A percentile compares a stretch with the other conserved stretches of the same genome.
Evolutionary conservation across 2,797 vertebrate genomes (phyloP).

Genomic region (Phaenicophaeus curvirostris): DNA sequence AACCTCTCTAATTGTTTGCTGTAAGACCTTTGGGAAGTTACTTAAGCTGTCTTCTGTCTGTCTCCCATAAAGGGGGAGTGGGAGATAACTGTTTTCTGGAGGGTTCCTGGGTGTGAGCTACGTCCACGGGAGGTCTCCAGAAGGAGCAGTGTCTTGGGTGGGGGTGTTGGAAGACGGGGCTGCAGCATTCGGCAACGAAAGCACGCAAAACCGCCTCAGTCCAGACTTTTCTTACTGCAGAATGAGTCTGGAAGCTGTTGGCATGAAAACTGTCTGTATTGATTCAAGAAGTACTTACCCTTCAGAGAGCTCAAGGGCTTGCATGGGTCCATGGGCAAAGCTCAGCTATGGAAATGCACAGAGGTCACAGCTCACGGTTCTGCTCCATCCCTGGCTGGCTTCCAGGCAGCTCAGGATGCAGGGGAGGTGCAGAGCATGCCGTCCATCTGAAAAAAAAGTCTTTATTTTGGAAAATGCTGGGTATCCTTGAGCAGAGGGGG

Average conservation of each 20-base stretch:
- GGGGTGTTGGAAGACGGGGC: neutral
- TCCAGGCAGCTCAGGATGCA: neutral
- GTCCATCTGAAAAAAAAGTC: neutral
- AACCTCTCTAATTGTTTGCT: neutral
- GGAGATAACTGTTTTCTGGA: neutral
- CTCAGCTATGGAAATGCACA: neutral
- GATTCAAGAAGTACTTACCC: neutral
- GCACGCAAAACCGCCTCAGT: neutral
- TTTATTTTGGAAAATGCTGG: neutral
- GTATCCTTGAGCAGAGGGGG: neutral
- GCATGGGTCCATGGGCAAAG: neutral
- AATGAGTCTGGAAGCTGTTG: neutral
- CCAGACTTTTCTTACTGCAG: neutral
- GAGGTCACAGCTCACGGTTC: neutral
- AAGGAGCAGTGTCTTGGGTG: neutral
- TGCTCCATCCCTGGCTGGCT: neutral
- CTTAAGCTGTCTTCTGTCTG: neutral
- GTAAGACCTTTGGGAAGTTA: neutral
- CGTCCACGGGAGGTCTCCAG: neutral
- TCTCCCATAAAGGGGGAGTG: neutral
- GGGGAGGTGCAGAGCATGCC: neutral
- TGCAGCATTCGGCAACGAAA: neutral
- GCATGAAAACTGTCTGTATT: neutral
- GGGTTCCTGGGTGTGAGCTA: neutral
- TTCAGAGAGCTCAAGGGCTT: neutral